Evolutionary conservation across 2,113 vertebrate species (phyloP).

Genomic region (Dolichotis patagonum): DNA sequence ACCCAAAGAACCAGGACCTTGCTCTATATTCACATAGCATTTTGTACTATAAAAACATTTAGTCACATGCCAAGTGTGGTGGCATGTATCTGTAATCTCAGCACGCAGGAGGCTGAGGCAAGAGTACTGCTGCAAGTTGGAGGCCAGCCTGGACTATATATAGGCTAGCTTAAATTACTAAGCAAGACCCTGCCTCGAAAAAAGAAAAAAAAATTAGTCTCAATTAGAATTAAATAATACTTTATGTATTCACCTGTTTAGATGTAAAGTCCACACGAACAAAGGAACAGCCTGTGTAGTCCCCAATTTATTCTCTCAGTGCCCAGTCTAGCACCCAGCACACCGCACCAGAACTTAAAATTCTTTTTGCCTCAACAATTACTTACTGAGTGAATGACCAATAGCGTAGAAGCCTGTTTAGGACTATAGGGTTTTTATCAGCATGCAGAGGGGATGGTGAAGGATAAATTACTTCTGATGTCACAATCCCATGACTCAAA

Average conservation of each 20-base stretch:
- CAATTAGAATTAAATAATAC: conserved; percentile 8
- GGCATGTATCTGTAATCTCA: too few species aligned
- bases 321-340: neutral
- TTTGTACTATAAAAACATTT: neutral
- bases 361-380: neutral
- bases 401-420: neutral
- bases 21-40: neutral
- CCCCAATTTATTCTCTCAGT: neutral
- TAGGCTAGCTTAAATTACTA: neutral
- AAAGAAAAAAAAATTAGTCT: neutral
- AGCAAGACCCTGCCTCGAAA: neutral
- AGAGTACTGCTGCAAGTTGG: too few species aligned
- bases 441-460: neutral
- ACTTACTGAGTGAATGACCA: neutral
- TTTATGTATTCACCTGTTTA: conserved; percentile 22
- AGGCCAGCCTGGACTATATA: neutral
- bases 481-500: conserved; percentile 35
- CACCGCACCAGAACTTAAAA: neutral
- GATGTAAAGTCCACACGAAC: conserved; percentile 5
- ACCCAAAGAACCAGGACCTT: neutral
- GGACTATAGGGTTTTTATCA: neutral
- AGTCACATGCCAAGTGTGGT: too few species aligned
- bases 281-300: neutral
- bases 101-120: too few species aligned
- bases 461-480: conserved; percentile 37